Conservation (phyloP, 2,113 vertebrate species). For the Zingel zingel region DNA sequence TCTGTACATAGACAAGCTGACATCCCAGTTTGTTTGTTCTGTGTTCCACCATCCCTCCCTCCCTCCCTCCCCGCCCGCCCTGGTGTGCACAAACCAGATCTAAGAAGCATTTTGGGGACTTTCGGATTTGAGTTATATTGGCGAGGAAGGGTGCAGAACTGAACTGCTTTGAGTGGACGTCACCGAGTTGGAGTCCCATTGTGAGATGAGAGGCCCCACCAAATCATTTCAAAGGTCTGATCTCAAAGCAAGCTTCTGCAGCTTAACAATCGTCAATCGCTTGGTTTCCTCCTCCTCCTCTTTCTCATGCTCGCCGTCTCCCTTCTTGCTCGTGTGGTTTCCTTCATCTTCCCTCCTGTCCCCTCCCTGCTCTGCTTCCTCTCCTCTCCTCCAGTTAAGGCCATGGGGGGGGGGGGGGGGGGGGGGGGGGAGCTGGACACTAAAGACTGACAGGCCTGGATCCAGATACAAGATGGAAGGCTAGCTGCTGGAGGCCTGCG, state of each 20-base stretch:
- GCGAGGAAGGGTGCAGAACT: constrained; percentile 29
- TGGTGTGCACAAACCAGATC: constrained; percentile 46
- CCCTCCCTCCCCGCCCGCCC: constrained; percentile 25
- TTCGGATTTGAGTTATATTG: constrained; percentile 35
- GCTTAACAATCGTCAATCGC: constrained; percentile 14
- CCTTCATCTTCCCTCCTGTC: constrained; percentile 11
- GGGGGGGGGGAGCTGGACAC: too few species aligned
- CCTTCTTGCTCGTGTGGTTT: background rate
- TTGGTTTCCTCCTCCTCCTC: constrained; percentile 2
- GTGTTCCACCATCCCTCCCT: background rate
- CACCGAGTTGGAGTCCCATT: constrained; percentile 36
- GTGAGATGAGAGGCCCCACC: constrained; percentile 46
- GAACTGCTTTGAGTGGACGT: constrained; percentile 39
- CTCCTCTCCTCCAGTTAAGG: constrained; percentile 62
- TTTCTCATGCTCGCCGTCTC: constrained; percentile 4
- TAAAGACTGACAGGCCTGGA: constrained; percentile 39
- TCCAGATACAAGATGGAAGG: constrained; percentile 55
- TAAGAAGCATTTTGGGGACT: constrained; percentile 40
- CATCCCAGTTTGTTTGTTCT: constrained; percentile 3
- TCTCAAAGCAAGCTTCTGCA: constrained; percentile 23
- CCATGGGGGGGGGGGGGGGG: constrained; percentile 64
- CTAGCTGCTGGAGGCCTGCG: constrained; percentile 29
- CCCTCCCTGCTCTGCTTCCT: constrained; percentile 30
- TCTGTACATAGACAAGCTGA: constrained; percentile 21
- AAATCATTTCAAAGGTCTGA: constrained; percentile 47